These are phyloP conservation scores for Troides helena DNA, from an alignment of 2,888 invertebrate species.

Conservation along the genomic window DNA sequence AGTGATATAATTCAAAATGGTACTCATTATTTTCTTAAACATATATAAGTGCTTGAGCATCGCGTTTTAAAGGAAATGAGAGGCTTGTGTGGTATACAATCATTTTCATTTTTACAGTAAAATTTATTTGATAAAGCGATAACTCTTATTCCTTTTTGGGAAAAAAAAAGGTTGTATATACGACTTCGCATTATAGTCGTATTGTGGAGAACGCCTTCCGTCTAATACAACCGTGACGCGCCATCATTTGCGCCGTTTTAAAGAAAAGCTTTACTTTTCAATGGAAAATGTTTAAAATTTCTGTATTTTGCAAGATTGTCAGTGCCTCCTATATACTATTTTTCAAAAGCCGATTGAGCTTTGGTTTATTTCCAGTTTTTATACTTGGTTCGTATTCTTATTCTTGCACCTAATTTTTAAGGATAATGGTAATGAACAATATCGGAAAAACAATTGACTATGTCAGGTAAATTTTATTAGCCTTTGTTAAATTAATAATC, in stretches of 20 bases:
- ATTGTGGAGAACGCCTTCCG: slow-evolving; percentile 4
- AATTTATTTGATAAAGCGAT: background rate
- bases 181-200: slow-evolving; percentile 1
- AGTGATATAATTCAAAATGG: no score
- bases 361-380: background rate
- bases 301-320: background rate
- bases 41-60: no score
- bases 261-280: slow-evolving; percentile 5
- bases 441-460: background rate
- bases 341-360: background rate
- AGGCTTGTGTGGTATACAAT: no score
- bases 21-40: no score
- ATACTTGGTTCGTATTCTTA: background rate
- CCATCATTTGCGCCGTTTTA: slow-evolving; percentile 19
- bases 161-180: background rate
- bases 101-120: background rate
- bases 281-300: background rate
- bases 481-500: no score
- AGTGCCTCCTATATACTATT: background rate
- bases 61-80: no score
- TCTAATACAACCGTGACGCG: slow-evolving; percentile 18
- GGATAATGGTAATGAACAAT: no score
- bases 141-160: background rate
- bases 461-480: background rate
- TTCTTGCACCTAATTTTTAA: background rate